Percentiles rank a stretch among this genome's conserved stretches.
Evolutionary conservation across 2,888 invertebrate genomes (phyloP).

Genomic region (Ptychoptera contaminata): DNA sequence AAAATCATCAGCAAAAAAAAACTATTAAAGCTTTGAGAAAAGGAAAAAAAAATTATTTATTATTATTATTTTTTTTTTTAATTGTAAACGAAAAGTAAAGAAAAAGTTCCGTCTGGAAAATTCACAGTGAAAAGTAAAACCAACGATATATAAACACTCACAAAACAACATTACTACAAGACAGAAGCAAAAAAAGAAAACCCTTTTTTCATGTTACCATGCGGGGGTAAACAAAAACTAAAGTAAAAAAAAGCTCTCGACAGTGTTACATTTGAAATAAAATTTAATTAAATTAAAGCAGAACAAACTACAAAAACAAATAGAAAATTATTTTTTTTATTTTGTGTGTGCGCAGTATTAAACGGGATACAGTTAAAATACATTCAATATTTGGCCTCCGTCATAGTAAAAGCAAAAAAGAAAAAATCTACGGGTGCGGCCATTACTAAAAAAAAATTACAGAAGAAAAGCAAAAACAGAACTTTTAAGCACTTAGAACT

Average conservation of each 20-base stretch:
- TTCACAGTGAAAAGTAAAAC: conserved; percentile 1
- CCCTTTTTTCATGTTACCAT: not conserved
- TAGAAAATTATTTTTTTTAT: not conserved
- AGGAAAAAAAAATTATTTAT: not conserved
- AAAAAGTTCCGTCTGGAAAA: not conserved
- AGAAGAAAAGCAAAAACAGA: not conserved
- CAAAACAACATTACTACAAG: not conserved
- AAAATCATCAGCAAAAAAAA: not conserved
- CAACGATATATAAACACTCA: not conserved
- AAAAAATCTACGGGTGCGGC: conserved; percentile 9
- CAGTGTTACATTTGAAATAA: not conserved
- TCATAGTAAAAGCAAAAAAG: not conserved
- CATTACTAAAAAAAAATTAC: conserved; percentile 3
- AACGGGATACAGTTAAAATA: not conserved
- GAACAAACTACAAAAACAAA: not conserved
- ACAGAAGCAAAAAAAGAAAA: not conserved
- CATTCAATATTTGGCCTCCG: not conserved
- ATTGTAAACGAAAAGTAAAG: not conserved
- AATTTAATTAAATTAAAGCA: no score
- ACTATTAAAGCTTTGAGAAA: not conserved
- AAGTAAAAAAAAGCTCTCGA: not conserved
- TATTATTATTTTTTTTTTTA: no score
- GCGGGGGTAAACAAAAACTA: not conserved
- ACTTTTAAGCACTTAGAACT: not conserved
- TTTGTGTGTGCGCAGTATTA: not conserved